Base-by-base conservation (phyloP, 2,113 vertebrate genomes). In the Dissostichus mawsoni region DNA sequence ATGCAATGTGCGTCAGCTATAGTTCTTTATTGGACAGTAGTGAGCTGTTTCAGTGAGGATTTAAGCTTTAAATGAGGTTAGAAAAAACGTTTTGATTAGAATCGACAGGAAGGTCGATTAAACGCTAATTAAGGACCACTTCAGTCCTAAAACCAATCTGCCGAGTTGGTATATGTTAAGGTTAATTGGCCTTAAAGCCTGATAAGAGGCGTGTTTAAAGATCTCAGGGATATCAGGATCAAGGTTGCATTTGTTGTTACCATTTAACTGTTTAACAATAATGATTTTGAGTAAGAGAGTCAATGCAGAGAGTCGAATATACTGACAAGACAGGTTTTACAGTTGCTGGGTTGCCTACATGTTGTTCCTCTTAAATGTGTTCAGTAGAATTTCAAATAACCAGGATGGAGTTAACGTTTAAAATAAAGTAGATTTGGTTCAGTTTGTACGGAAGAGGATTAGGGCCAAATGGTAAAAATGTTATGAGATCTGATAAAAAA, bases 261-360 rank as follows among this genome's bases (percentile, higher is more conserved):
- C 66, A n/a, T 68, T 82, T 81, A 78, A 80, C 78, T 67, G 56
- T 80, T 89, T 80, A 80, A 82, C 78, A 66, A 66, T 81, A 91
- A 78, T 78, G 81, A 86, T 80, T 81, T 33, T 47, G 20, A 56
- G 44, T 33, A 20, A n/a, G 23, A 58, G 52, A 73, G 44, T 75
- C 50, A 53, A 36, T 18, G 16, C 59, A 67, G 45, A 70, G 33
- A 36, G 36, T 41, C 7, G 36, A 41, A 8, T 41, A 41, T 41
- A 41, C 5, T 8, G 36, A 8, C 8, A 8, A 41, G 36, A 41
- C 36, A 41, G 36, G 36, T 41, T 41, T 8, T 41, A 41, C 36
- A 41, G 36, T 41, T 7, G 36, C 36, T 41, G 7, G 36, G 36
- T 41, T 41, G 36, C 36, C 36, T 41, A 41, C 36, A 41, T 41